Conservation (phyloP, 2,797 vertebrate species). For the Anguilla marmorata region DNA sequence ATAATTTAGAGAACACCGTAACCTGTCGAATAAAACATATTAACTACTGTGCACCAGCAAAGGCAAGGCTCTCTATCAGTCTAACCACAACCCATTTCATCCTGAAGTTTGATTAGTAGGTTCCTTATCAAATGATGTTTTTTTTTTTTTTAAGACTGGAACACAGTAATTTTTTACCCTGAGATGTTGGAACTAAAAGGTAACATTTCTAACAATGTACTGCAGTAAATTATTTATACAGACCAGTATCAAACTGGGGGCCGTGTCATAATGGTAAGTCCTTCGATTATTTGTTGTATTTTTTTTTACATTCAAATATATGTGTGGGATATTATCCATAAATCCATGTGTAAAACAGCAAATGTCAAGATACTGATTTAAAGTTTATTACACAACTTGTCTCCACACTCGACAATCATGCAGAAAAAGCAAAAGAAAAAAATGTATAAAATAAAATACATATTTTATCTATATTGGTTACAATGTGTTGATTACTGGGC, state of each 20-base stretch:
- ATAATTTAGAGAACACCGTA: no score
- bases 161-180: no score
- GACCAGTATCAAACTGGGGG: neutral
- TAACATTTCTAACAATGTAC: neutral
- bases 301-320: neutral
- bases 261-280: neutral
- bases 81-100: no score
- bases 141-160: no score
- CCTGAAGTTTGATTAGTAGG: no score
- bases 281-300: neutral
- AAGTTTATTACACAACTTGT: conserved; percentile 71
- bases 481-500: conserved; percentile 51
- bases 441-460: conserved; percentile 48
- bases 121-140: no score
- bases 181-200: neutral
- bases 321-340: neutral
- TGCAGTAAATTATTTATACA: neutral
- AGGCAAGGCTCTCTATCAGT: no score
- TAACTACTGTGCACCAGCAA: no score
- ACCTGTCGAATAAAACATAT: no score
- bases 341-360: neutral
- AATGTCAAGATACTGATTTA: conserved; percentile 39
- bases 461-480: conserved; percentile 43
- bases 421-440: conserved; percentile 61
- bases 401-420: conserved; percentile 71